Evolutionary conservation across 2,888 invertebrate genomes (phyloP), one percentile per base, ranked within the genome.

Genomic region (Xestia ashworthii): DNA sequence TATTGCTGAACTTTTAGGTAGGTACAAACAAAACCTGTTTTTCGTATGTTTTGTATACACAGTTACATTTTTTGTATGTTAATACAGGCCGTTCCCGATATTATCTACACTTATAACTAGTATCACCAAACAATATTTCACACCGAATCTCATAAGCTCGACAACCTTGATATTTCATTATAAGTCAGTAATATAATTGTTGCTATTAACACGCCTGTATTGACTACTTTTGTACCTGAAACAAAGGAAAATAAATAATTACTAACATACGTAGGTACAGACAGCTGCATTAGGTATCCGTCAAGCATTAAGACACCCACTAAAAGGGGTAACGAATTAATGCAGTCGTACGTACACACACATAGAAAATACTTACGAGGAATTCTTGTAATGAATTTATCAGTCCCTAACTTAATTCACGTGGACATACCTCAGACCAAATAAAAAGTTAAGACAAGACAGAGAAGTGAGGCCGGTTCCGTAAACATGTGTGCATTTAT

Each of bases 111-210:
- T 96, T 95, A 96, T 38, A 76, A 73, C 93, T 96, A 96, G 91
- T 96, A 96, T 96, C 96, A 96, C 96, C 92, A 91, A 84, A 93
- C 88, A 92, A 88, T 87, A 91, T 91, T 83, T 78, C 87, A 92
- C 88, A 93, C 90, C 91, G 77, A 92, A 92, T 92, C 95, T 96
- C 96, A 96, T 96, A 96, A 96, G 95, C 95, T 96, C 94, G 88
- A 89, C 85, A 90, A 92, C 89, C 90, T 93, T 90, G 92, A 93
- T 91, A 95, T 92, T 92, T 91, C 87, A 87, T 88, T 91, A 80
- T 92, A 88, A 90, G 92, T 93, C 93, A 93, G 92, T 89, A 88
- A 82, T 76, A 91, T 85, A 81, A 92, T 86, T 84, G 90, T 87
- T 78, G 91, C 81, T 90, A 93, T 82, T 88, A 93, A 85, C 80